Base-by-base conservation (phyloP, 2,888 invertebrate species). In the Drosophila kanekoi region DNA sequence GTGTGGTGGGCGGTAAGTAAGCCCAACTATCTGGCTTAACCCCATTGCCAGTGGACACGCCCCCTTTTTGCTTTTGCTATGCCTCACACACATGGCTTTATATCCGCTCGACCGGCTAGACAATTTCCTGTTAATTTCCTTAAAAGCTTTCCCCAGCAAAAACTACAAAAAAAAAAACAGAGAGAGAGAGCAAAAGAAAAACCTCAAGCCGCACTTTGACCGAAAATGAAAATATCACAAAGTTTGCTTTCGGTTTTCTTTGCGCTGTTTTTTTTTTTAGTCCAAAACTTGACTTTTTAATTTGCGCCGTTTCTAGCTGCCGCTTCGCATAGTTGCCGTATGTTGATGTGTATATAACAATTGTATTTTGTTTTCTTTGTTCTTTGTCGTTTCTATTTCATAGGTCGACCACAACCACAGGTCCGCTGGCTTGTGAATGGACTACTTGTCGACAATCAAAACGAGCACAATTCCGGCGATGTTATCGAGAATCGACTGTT, bases 381-480 rank as follows among this genome's bases (percentile, higher is more conserved):
- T 45, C 51, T 45, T n/a, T 68, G 66, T 51, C 63, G 40, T 2
- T 92, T 60, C 44, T 9, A 49, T 44, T 62, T 35, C 44, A 68
- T 85, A 96, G 96, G 96, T 83, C 95, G 95, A 56, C 97, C 97
- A 2, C 96, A 96, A 91, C 97, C 97, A 1, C 94, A 94, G 60
- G 97, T 97, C 28, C 95, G 95, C 74, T 97, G 97, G 97, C 93
- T 96, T 62, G 95, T 97, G 53, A 96, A 97, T 92, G 96, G 96
- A 33, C 94, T 95, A 54, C 93, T 95, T 56, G 96, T 96, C 44
- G 97, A 97, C 92, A 96, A 96, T 89, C 95, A 96, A 91, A 96
- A 96, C 90, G 96, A 97, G 89, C 96, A 96, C 92, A 96, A 96
- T 92, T 96, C 96, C 9, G 96, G 96, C 18, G 96, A 97, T 92